Evolutionary conservation across 2,113 vertebrate species (phyloP).

Genomic region (Pelodiscus sinensis): DNA sequence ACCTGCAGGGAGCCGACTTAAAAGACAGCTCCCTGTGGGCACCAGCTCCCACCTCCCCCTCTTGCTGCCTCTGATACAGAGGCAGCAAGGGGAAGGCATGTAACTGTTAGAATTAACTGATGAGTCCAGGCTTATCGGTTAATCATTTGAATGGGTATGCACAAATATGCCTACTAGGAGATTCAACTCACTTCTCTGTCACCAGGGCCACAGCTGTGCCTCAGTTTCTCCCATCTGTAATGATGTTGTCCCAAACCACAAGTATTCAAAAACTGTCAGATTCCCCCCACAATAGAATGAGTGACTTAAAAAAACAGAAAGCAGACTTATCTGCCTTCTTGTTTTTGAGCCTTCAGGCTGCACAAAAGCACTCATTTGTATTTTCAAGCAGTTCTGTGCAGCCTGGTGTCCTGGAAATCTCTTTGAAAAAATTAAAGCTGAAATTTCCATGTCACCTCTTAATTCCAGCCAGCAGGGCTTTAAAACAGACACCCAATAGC

Average conservation of each 20-base stretch:
- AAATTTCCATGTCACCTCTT: neutral
- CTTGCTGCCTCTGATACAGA: too few species aligned
- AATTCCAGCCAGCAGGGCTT: neutral
- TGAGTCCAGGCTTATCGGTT: too few species aligned
- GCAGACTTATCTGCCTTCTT: neutral
- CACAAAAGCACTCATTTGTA: neutral
- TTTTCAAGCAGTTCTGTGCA: neutral
- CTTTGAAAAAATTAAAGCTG: neutral
- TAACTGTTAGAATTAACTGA: too few species aligned
- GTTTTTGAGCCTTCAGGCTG: neutral
- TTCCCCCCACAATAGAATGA: neutral
- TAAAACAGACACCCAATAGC: neutral
- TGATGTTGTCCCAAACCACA: neutral
- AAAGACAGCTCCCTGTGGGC: too few species aligned
- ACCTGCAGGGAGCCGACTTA: too few species aligned
- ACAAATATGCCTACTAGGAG: neutral
- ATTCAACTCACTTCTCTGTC: neutral
- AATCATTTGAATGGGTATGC: too few species aligned
- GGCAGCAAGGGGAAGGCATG: too few species aligned
- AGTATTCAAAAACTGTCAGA: neutral
- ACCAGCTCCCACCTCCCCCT: too few species aligned
- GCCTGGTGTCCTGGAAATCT: neutral
- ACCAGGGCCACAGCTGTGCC: neutral
- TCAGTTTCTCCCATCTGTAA: neutral
- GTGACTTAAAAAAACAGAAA: neutral